phyloP scores from a whole-genome alignment of 2,888 invertebrate genomes.

The Bugula neritina region DNA sequence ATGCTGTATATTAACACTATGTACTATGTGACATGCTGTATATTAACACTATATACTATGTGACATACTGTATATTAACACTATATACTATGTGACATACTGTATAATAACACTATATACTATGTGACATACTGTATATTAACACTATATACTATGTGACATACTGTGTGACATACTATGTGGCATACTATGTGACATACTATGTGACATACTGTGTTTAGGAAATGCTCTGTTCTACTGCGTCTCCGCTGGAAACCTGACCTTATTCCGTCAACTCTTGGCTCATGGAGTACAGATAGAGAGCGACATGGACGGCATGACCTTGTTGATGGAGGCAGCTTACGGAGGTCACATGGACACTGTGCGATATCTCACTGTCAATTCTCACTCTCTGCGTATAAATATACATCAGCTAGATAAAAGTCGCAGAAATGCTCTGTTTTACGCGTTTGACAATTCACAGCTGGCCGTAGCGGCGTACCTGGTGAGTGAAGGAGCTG shows the following conservation, averaged over 20 bases:
- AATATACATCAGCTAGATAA: constrained; percentile 12
- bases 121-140: background rate
- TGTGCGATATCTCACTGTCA: background rate
- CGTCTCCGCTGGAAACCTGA: constrained; percentile 6
- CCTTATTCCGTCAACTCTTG: constrained; percentile 29
- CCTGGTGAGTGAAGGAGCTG: constrained; percentile 1
- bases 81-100: background rate
- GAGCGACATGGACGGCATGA: constrained; percentile 14
- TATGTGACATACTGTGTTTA: background rate
- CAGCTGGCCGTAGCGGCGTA: background rate
- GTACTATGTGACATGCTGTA: background rate
- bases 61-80: background rate
- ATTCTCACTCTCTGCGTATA: background rate
- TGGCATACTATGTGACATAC: background rate
- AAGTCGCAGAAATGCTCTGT: constrained; percentile 4
- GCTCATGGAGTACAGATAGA: constrained; percentile 28
- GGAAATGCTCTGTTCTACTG: constrained; percentile 26
- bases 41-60: background rate
- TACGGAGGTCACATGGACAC: constrained; percentile 5
- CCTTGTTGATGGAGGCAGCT: constrained; percentile 26
- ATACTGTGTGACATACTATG: background rate
- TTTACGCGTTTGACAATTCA: constrained; percentile 2
- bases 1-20: background rate
- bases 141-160: background rate
- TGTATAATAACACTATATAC: background rate